A percentile compares a stretch with the other conserved stretches of the same genome.
These are phyloP conservation scores for Lepidurus apus DNA, from an alignment of 1,140 invertebrate genomes.

Conservation along the genomic window DNA sequence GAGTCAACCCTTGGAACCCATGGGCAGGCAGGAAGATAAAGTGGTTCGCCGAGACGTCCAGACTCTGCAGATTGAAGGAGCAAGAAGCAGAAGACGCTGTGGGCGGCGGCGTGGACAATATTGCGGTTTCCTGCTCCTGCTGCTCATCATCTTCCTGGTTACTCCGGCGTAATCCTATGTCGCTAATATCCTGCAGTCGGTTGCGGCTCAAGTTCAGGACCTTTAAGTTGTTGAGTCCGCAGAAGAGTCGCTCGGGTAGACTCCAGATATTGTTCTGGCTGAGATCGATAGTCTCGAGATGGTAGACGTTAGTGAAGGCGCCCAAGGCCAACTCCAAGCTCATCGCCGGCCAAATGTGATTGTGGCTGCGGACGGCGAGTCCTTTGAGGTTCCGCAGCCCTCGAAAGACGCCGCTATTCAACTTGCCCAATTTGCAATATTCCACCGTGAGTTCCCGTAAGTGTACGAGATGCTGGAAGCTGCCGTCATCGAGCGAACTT, in stretches of 20 bases:
- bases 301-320: slow-evolving; percentile 65
- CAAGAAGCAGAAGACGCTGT: slow-evolving; percentile 46
- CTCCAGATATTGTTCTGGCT: slow-evolving; percentile 81
- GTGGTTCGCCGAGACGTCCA: slow-evolving; percentile 82
- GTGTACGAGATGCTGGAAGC: slow-evolving; percentile 74
- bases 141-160: slow-evolving; percentile 41
- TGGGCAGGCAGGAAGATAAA: slow-evolving; percentile 78
- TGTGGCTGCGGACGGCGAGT: slow-evolving; percentile 78
- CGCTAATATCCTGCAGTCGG: slow-evolving; percentile 72
- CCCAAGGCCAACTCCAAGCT: slow-evolving; percentile 67
- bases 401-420: slow-evolving; percentile 75
- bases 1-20: slow-evolving; percentile 73
- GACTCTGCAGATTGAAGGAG: slow-evolving; percentile 67
- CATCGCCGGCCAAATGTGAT: slow-evolving; percentile 81
- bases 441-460: slow-evolving; percentile 77
- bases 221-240: slow-evolving; percentile 66
- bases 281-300: slow-evolving; percentile 72
- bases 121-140: slow-evolving; percentile 49
- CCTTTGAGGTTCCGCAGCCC: slow-evolving; percentile 73
- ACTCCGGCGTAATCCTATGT: slow-evolving; percentile 53
- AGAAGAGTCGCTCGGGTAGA: slow-evolving; percentile 74
- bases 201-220: slow-evolving; percentile 76
- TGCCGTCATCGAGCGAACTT: slow-evolving; percentile 74
- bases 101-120: slow-evolving; percentile 30
- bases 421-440: slow-evolving; percentile 81